Evolutionary conservation across 2,888 invertebrate species (phyloP), one percentile per base, ranked within the genome.

Genomic region (Elaeidobius kamerunicus): DNA sequence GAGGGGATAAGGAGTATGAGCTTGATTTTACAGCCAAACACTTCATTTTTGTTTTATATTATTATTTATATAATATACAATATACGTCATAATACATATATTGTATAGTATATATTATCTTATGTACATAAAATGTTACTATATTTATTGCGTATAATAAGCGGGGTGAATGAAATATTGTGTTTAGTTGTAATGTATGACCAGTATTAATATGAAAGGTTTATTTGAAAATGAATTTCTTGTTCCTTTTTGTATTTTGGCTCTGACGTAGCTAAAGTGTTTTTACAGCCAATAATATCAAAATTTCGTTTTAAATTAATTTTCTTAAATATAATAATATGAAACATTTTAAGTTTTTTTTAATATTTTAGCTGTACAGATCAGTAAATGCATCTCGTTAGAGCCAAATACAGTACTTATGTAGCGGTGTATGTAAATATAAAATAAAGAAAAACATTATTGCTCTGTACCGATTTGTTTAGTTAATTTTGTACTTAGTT

Each of bases 161-260:
- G 16, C 14, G 35, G 30, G 16, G 30, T 19, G 35, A 41, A 46
- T 17, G 16, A 30, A 32, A 12, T 40, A 36, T 34, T 41, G 30
- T 40, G 36, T 51, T 55, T 52, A 51, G 45, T 65, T 66, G 60
- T 51, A 55, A 35, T 61, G 64, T 63, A 63, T 64, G 61, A 66
- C 60, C 67, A 67, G 68, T 67, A 68, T 68, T 68, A 68, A 38
- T 38, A 41, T 30, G 40, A 27, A 52, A 39, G 17, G 20, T 40
- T 52, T 41, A 45, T 41, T 49, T 34, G 46, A 18, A 46, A 40
- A 46, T 36, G 17, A 47, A 27, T 47, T 40, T 12, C 50, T 38
- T 34, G 50, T 50, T 55, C 50, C 50, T 55, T 50, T 40, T 42
- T 43, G 34, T 42, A n/a, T 46, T 53, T 17, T 36, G 47, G 53